Evolutionary conservation across 2,797 vertebrate genomes (phyloP).

Genomic region (Sebastes hubbsi): DNA sequence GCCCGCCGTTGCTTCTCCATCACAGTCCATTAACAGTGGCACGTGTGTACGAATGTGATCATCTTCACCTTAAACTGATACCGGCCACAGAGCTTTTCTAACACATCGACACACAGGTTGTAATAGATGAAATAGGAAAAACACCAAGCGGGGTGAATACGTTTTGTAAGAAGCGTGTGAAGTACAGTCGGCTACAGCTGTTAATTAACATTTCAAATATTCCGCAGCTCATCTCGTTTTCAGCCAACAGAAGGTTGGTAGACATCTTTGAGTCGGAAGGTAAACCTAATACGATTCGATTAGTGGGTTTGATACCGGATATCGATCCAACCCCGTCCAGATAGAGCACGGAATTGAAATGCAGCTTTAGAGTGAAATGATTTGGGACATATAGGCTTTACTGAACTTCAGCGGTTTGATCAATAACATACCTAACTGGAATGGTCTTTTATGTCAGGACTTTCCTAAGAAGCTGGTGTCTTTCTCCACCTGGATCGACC

Average conservation of each 20-base stretch:
- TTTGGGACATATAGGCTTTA: not conserved
- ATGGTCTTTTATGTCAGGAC: slow-evolving; percentile 74
- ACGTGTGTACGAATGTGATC: not conserved
- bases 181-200: too few relatives aligned
- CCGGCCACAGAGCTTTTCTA: too few relatives aligned
- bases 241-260: not conserved
- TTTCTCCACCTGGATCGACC: slow-evolving; percentile 96
- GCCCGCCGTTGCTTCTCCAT: not conserved
- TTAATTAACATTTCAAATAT: not conserved
- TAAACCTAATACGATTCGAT: not conserved
- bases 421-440: not conserved
- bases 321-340: not conserved
- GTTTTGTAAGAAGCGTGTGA: too few relatives aligned
- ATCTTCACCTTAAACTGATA: not conserved
- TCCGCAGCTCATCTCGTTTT: not conserved
- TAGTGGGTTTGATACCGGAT: not conserved
- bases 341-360: not conserved
- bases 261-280: not conserved
- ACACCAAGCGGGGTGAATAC: too few relatives aligned
- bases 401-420: not conserved
- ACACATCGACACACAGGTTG: too few relatives aligned
- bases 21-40: not conserved
- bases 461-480: slow-evolving; percentile 94
- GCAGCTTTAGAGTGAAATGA: not conserved
- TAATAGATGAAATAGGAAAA: too few relatives aligned